These are phyloP conservation scores for Euproctis similis DNA, from an alignment of 2,888 invertebrate genomes.

Conservation along the genomic window DNA sequence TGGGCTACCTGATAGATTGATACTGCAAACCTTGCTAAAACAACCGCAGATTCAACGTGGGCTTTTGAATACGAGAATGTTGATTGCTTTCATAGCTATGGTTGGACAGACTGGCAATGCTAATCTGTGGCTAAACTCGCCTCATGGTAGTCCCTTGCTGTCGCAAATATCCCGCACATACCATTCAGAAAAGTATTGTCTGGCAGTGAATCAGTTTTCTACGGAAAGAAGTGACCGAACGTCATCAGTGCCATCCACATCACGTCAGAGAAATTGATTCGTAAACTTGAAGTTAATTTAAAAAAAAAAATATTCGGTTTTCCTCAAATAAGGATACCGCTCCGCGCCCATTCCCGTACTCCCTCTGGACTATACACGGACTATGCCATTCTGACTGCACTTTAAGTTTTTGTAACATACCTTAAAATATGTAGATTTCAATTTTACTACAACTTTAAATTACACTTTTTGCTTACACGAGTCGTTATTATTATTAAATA, in stretches of 20 bases:
- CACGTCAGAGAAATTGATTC: constrained; percentile 41
- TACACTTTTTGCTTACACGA: no score
- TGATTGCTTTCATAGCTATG: constrained; percentile 66
- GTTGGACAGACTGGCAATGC: constrained; percentile 63
- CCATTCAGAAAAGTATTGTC: constrained; percentile 66
- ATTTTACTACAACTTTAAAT: no score
- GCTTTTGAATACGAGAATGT: constrained; percentile 59
- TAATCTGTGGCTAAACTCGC: constrained; percentile 61
- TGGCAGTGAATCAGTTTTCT: constrained; percentile 67
- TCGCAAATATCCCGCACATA: constrained; percentile 67
- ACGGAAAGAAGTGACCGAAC: constrained; percentile 28
- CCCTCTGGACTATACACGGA: no score
- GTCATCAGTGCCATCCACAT: constrained; percentile 44
- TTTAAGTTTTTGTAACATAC: no score
- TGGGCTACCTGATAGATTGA: constrained; percentile 56
- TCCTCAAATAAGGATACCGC: no score
- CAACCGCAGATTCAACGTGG: constrained; percentile 66
- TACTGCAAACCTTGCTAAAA: constrained; percentile 53
- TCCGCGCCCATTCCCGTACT: no score
- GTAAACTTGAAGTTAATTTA: no score
- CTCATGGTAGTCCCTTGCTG: constrained; percentile 60
- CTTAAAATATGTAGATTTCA: no score
- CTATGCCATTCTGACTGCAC: no score
- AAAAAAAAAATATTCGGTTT: no score
- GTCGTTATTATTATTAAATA: no score